Evolutionary conservation across 2,113 vertebrate genomes (phyloP).

Genomic region (Pseudolaguvia tuberculata): DNA sequence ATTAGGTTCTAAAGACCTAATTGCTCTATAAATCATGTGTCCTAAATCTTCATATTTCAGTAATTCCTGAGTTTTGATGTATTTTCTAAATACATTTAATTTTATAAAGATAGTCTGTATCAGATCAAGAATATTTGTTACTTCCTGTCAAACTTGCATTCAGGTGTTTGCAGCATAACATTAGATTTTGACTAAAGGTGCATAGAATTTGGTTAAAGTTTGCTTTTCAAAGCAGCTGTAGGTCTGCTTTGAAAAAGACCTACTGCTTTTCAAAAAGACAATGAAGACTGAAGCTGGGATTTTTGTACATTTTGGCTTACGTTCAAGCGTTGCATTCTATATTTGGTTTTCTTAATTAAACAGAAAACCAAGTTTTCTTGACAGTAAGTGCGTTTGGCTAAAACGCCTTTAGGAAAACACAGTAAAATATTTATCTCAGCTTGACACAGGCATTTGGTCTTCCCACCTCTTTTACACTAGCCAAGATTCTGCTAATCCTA

Average conservation of each 20-base stretch:
- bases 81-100: too few relatives aligned
- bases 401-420: too few relatives aligned
- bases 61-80: too few relatives aligned
- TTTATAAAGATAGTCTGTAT: background rate
- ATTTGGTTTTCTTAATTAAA: slow-evolving; percentile 3
- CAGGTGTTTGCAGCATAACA: background rate
- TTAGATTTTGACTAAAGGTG: background rate
- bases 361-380: background rate
- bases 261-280: too few relatives aligned
- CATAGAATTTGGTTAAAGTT: background rate
- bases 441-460: background rate
- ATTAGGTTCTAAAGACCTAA: slow-evolving; percentile 3
- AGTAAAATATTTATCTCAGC: background rate
- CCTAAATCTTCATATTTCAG: too few relatives aligned
- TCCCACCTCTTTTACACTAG: background rate
- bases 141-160: background rate
- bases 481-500: slow-evolving; percentile 3
- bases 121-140: background rate
- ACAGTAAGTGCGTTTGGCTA: background rate
- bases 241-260: too few relatives aligned
- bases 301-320: background rate
- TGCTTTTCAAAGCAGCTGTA: background rate
- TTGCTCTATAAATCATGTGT: background rate
- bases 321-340: background rate
- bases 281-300: background rate